These are phyloP conservation scores for Parthenolecanium corni DNA, from an alignment of 2,888 invertebrate genomes.

Conservation along the genomic window DNA sequence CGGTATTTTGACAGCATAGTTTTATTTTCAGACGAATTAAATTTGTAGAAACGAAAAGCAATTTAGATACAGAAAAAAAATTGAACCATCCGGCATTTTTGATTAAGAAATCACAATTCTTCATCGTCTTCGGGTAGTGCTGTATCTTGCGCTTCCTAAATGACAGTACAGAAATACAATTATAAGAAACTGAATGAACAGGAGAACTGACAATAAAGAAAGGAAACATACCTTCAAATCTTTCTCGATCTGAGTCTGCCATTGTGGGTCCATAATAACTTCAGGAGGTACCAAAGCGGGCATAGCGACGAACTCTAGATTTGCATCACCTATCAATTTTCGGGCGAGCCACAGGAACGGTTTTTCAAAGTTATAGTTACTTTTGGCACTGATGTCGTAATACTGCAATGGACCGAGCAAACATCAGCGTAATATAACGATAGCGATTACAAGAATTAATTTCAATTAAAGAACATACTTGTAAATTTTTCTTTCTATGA, in stretches of 20 bases:
- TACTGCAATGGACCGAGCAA: conserved; percentile 85
- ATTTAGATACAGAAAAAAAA: no score
- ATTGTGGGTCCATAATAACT: conserved; percentile 94
- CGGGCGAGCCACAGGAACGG: conserved; percentile 98
- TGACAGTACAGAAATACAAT: conserved; percentile 23
- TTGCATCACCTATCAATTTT: conserved; percentile 96
- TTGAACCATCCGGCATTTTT: no score
- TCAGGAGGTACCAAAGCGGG: conserved; percentile 97
- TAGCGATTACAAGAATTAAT: no score
- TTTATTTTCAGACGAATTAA: no score
- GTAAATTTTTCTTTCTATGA: conserved; percentile 97
- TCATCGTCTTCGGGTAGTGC: conserved; percentile 97
- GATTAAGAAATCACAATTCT: conserved; percentile 57
- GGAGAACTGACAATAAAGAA: no score
- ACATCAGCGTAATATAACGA: not conserved
- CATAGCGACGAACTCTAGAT: conserved; percentile 97
- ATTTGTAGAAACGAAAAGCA: no score
- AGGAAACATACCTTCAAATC: conserved; percentile 59
- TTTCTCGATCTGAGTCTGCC: conserved; percentile 91
- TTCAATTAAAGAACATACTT: conserved; percentile 48
- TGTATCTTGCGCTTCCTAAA: conserved; percentile 81
- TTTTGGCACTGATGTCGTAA: conserved; percentile 99
- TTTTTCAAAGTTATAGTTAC: conserved; percentile 99
- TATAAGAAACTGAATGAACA: not conserved
- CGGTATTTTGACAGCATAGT: no score